These are phyloP conservation scores for Percopsis transmontana DNA, from an alignment of 2,113 vertebrate genomes.

Conservation along the genomic window DNA sequence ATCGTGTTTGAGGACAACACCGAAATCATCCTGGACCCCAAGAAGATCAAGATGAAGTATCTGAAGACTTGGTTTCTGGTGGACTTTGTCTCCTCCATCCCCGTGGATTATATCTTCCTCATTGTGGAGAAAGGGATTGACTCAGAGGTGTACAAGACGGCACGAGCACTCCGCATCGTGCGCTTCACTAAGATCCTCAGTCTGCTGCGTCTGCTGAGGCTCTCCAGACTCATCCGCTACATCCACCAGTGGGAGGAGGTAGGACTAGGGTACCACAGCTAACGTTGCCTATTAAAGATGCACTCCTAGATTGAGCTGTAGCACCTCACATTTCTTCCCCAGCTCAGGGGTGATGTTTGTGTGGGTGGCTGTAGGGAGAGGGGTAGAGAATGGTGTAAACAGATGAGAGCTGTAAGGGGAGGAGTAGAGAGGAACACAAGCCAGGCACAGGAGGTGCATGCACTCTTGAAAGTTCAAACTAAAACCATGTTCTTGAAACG, in stretches of 20 bases:
- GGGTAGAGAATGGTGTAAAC: too few relatives aligned
- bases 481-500: too few relatives aligned
- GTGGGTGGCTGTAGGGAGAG: too few relatives aligned
- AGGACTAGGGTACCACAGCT: slow-evolving; percentile 3
- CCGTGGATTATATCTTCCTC: slow-evolving; percentile 99
- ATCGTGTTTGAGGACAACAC: slow-evolving; percentile 99
- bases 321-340: not conserved
- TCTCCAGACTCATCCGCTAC: slow-evolving; percentile 93
- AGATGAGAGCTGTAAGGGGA: too few relatives aligned
- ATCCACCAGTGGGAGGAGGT: slow-evolving; percentile 97
- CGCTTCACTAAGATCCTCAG: slow-evolving; percentile 98
- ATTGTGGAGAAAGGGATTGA: slow-evolving; percentile 98
- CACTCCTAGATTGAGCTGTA: too few relatives aligned
- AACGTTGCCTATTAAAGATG: slow-evolving; percentile 45
- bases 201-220: slow-evolving; percentile 86
- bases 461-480: too few relatives aligned
- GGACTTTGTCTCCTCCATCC: slow-evolving; percentile 97
- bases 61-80: slow-evolving; percentile 97
- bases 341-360: too few relatives aligned
- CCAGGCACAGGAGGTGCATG: too few relatives aligned
- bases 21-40: slow-evolving; percentile 94
- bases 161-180: slow-evolving; percentile 92
- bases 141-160: slow-evolving; percentile 97
- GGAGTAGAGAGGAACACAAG: too few relatives aligned
- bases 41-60: slow-evolving; percentile 95